These are phyloP conservation scores for Oryzias sinensis DNA, from an alignment of 2,797 vertebrate species.

Conservation along the genomic window DNA sequence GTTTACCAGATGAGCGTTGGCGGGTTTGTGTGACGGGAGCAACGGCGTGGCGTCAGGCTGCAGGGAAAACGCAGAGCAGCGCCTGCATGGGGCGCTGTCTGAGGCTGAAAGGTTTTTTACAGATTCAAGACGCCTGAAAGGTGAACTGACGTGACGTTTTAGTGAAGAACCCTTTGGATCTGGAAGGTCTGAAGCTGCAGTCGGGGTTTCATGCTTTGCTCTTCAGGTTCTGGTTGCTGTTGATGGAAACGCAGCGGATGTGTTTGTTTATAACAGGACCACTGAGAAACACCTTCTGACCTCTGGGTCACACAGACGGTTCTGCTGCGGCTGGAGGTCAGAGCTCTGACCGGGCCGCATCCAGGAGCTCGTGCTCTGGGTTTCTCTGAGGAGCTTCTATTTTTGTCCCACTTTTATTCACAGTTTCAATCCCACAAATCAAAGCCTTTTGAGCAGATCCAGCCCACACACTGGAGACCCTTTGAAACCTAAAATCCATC, in stretches of 20 bases:
- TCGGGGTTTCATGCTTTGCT: too few relatives aligned
- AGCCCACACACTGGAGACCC: conserved; percentile 55
- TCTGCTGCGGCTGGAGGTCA: too few relatives aligned
- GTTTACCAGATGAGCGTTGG: background rate
- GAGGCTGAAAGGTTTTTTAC: conserved; percentile 23
- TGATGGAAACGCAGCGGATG: too few relatives aligned
- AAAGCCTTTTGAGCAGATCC: conserved; percentile 56
- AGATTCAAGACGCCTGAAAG: too few relatives aligned
- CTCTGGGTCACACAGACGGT: too few relatives aligned
- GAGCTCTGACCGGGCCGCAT: conserved; percentile 18
- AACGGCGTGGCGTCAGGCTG: conserved; percentile 44
- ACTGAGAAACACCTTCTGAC: too few relatives aligned
- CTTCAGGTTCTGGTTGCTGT: too few relatives aligned
- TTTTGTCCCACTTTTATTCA: conserved; percentile 58
- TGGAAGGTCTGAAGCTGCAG: too few relatives aligned
- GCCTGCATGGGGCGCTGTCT: conserved; percentile 46
- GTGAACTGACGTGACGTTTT: too few relatives aligned
- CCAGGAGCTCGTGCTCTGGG: conserved; percentile 56
- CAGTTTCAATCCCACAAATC: conserved; percentile 69
- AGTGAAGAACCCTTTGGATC: too few relatives aligned
- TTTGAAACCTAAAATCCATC: conserved; percentile 51
- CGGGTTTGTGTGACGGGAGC: conserved; percentile 27
- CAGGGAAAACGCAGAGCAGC: conserved; percentile 47
- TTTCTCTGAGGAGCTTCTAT: conserved; percentile 45
- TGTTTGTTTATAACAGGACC: too few relatives aligned